Percentiles rank a stretch among this genome's conserved stretches.
phyloP scores from a whole-genome alignment of 2,113 vertebrate genomes.

The Trematocara nigrifrons region DNA sequence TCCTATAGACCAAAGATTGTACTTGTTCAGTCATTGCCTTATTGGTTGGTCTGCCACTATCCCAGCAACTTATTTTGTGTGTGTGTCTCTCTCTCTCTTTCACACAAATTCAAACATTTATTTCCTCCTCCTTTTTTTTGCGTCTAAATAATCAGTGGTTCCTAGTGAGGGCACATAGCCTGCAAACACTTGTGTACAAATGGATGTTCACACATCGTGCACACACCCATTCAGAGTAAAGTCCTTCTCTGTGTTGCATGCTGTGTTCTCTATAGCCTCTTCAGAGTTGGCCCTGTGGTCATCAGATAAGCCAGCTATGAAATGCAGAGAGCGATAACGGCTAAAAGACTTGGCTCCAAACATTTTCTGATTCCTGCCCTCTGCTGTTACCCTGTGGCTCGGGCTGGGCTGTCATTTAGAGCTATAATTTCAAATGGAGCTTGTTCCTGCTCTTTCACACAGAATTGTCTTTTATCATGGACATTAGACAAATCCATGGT shows the following conservation, averaged over 20 bases:
- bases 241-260: background rate
- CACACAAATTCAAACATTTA: background rate
- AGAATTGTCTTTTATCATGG: background rate
- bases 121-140: background rate
- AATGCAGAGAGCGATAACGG: conserved; percentile 26
- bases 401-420: background rate
- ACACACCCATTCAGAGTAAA: background rate
- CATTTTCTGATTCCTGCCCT: conserved; percentile 24
- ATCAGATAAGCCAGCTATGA: conserved; percentile 46
- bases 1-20: background rate
- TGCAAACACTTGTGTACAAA: background rate
- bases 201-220: background rate
- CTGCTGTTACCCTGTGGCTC: conserved; percentile 6
- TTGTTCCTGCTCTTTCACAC: background rate
- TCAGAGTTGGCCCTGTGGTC: conserved; percentile 10
- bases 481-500: background rate
- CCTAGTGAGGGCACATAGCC: background rate
- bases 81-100: too few species aligned
- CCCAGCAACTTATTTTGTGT: background rate
- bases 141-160: background rate
- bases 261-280: conserved; percentile 21
- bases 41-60: background rate
- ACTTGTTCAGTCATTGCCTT: background rate
- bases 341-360: conserved; percentile 25
- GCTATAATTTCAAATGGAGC: background rate